These are phyloP conservation scores for Meda fulgida DNA, from an alignment of 2,797 vertebrate species.

Conservation along the genomic window DNA sequence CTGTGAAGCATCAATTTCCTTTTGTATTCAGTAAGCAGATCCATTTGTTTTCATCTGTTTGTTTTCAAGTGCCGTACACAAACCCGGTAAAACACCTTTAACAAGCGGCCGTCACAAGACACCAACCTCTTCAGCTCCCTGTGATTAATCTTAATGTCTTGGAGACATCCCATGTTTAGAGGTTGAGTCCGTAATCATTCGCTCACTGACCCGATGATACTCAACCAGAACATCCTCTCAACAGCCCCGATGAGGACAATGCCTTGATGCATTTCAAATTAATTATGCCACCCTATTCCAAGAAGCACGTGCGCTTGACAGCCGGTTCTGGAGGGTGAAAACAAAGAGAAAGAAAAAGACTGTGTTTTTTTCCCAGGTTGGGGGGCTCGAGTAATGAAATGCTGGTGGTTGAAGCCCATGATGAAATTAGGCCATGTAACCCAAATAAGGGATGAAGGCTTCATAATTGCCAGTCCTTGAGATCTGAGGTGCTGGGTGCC, in stretches of 20 bases:
- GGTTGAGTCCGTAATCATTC: conserved; percentile 82
- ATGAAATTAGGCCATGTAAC: conserved; percentile 83
- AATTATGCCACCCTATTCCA: conserved; percentile 59
- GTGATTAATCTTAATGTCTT: conserved; percentile 82
- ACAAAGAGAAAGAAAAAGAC: conserved; percentile 49
- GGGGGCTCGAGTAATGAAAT: conserved; percentile 74
- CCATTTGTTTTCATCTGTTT: conserved; percentile 34
- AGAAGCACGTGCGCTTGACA: conserved; percentile 41
- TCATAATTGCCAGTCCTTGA: conserved; percentile 92
- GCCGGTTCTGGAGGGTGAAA: conserved; percentile 53
- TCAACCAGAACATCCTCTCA: conserved; percentile 64
- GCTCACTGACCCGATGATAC: conserved; percentile 81
- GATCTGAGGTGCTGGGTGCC: conserved; percentile 95
- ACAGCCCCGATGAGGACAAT: conserved; percentile 62
- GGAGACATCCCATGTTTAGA: conserved; percentile 71
- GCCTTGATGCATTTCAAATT: conserved; percentile 69
- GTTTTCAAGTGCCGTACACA: conserved; percentile 25
- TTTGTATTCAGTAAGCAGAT: neutral
- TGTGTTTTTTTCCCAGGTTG: conserved; percentile 48
- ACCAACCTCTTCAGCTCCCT: conserved; percentile 52
- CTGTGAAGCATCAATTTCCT: neutral
- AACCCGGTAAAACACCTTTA: conserved; percentile 43
- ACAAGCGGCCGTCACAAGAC: conserved; percentile 40
- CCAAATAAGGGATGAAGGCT: conserved; percentile 88
- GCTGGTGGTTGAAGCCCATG: conserved; percentile 70